These are phyloP conservation scores for Acanthiza pusilla DNA, from an alignment of 2,797 vertebrate species.

Conservation along the genomic window DNA sequence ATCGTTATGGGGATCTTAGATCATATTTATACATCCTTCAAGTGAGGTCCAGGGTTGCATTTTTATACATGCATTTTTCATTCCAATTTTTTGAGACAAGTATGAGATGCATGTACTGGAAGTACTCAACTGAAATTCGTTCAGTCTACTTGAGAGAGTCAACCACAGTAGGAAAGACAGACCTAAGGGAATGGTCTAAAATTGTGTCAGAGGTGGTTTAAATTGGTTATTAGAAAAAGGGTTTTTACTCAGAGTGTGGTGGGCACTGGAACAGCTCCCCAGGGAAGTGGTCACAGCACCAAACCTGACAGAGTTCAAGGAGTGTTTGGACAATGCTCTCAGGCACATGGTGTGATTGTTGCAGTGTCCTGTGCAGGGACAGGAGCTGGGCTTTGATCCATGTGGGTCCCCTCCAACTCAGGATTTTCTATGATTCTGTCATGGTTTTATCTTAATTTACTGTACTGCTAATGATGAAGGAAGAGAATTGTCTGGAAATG, in stretches of 20 bases:
- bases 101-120: rapidly evolving
- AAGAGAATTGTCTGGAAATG: not conserved
- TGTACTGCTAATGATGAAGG: not conserved
- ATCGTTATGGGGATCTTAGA: not conserved
- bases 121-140: not conserved
- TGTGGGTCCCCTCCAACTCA: not conserved
- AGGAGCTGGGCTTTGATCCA: not conserved
- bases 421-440: not conserved
- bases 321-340: not conserved
- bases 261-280: not conserved
- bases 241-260: not conserved
- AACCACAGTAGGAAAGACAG: not conserved
- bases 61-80: not conserved
- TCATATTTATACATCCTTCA: not conserved
- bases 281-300: not conserved
- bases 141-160: not conserved
- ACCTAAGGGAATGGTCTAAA: not conserved
- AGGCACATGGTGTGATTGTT: not conserved
- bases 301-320: not conserved
- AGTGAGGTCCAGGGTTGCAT: not conserved
- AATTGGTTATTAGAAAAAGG: not conserved
- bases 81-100: not conserved
- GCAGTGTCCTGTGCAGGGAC: not conserved
- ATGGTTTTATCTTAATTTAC: not conserved
- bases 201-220: not conserved